Conservation (phyloP, 2,888 invertebrate genomes). For the Stenodera caucasica region DNA sequence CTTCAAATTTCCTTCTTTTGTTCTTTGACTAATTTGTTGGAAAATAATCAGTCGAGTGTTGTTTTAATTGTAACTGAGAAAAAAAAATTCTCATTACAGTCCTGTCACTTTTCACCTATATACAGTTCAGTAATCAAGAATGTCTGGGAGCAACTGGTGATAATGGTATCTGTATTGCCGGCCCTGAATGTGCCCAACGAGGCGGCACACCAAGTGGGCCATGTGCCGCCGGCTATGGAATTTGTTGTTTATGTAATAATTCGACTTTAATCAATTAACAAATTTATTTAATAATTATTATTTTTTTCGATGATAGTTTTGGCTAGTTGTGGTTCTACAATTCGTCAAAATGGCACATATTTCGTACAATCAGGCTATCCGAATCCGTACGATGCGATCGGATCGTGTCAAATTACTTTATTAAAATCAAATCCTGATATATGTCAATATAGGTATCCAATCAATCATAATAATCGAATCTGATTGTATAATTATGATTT, state of each 20-base stretch:
- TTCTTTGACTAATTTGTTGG: neutral
- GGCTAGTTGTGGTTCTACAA: constrained; percentile 76
- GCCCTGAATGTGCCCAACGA: constrained; percentile 69
- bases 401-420: constrained; percentile 83
- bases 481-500: too few species aligned
- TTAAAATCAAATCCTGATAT: constrained; percentile 76
- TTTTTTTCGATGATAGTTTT: constrained; percentile 64
- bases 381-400: constrained; percentile 72
- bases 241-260: constrained; percentile 74
- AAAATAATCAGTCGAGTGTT: too few species aligned
- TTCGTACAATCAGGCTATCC: constrained; percentile 86
- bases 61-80: neutral
- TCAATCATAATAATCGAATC: too few species aligned
- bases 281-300: neutral
- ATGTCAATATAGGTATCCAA: constrained; percentile 76
- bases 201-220: constrained; percentile 76
- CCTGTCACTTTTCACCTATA: constrained; percentile 76
- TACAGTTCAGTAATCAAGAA: constrained; percentile 75
- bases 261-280: too few species aligned
- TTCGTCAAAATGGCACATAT: constrained; percentile 80
- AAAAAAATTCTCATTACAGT: constrained; percentile 58
- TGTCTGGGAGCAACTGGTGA: constrained; percentile 78
- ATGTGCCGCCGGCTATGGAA: constrained; percentile 78
- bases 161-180: constrained; percentile 78
- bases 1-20: too few species aligned